A percentile compares a stretch with the other conserved stretches of the same genome.
These are phyloP conservation scores for Ichneumon xanthorius DNA, from an alignment of 2,888 invertebrate species.

Conservation along the genomic window DNA sequence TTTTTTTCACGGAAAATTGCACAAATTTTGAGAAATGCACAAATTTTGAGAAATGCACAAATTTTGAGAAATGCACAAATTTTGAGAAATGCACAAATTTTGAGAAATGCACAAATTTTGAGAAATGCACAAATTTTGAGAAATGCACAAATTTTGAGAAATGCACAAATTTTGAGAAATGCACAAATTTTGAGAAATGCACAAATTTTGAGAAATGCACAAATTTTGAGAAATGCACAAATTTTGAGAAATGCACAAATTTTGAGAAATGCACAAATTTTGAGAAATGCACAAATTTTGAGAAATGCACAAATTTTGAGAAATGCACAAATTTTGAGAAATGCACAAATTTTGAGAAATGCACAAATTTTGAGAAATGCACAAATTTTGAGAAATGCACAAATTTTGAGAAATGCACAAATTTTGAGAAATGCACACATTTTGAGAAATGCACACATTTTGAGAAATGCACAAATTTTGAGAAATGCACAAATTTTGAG, in stretches of 20 bases:
- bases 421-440: not conserved
- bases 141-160: not conserved
- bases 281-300: not conserved
- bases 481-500: not conserved
- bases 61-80: not conserved
- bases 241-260: not conserved
- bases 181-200: not conserved
- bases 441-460: not conserved
- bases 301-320: not conserved
- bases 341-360: not conserved
- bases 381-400: not conserved
- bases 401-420: not conserved
- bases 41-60: not conserved
- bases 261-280: not conserved
- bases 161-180: not conserved
- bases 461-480: not conserved
- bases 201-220: not conserved
- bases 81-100: not conserved
- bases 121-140: not conserved
- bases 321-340: not conserved
- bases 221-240: not conserved
- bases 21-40: not conserved
- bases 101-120: not conserved
- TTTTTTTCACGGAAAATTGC: not conserved
- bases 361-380: not conserved